Evolutionary conservation across 1,140 invertebrate species (phyloP), one percentile per base, ranked within the genome.

Genomic region (Danaus melanippus): DNA sequence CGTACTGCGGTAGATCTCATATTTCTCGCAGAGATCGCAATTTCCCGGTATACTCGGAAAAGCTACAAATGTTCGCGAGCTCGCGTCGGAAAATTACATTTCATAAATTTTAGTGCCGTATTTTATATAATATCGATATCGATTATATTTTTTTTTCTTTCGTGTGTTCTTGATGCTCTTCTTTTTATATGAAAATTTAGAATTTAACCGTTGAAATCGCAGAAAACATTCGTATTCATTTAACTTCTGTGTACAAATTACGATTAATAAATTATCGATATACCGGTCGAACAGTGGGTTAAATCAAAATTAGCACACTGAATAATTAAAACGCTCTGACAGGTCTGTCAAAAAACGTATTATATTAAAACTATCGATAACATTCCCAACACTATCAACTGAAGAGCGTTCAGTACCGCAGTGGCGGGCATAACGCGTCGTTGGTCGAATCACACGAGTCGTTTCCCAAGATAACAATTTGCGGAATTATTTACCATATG

Each of bases 401-500:
- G 78, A 81, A 86, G 80, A 84, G 83, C 76, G 67, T 73, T 66
- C 66, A 61, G 50, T 59, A 60, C 64, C 69, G 72, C 69, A 72
- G 75, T 71, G 66, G 77, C 78, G 69, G 76, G 58, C 62, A 74
- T 66, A 78, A 82, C 83, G 83, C 83, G 73, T 80, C 81, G 81
- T 76, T 86, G 76, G 66, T 61, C 80, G 81, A 76, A 86, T 86
- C 83, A 86, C 68, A 83, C 83, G 83, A 69, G 73, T 86, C 81
- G 83, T 83, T 86, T 80, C 81, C 82, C 83, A 86, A 84, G 83
- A 86, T 84, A 86, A 86, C 81, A 84, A 86, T 86, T 86, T 86
- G 77, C 65, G 70, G 72, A 69, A 67, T 82, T 84, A 83, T 84
- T 74, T 83, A 81, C 76, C 74, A 65, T 64, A 70, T 67, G 72